Evolutionary conservation across 2,888 invertebrate genomes (phyloP).

Genomic region (Drosophila paranaensis): DNA sequence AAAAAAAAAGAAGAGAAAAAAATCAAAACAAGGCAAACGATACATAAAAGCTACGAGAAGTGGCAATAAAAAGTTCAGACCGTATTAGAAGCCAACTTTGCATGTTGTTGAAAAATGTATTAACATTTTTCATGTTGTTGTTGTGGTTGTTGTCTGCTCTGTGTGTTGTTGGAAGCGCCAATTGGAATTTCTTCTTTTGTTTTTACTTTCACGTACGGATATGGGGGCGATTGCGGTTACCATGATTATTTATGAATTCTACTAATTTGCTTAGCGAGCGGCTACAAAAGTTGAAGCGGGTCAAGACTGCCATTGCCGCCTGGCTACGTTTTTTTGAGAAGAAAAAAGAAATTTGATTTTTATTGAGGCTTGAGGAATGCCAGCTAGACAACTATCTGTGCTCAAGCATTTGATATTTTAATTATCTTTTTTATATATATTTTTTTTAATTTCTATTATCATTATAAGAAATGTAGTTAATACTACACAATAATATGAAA

Average conservation of each 20-base stretch:
- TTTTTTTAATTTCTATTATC: neutral
- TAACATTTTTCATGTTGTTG: conserved; percentile 47
- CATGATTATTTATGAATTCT: conserved; percentile 66
- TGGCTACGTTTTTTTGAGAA: conserved; percentile 23
- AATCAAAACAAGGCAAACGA: conserved; percentile 31
- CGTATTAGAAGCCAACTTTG: conserved; percentile 78
- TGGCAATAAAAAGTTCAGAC: conserved; percentile 72
- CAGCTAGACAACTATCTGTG: conserved; percentile 9
- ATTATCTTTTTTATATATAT: no score
- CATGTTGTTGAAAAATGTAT: conserved; percentile 66
- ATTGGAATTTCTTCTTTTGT: conserved; percentile 70
- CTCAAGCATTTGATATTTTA: neutral
- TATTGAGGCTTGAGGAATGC: conserved; percentile 41
- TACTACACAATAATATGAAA: no score
- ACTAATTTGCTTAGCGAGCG: conserved; percentile 72
- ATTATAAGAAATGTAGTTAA: no score
- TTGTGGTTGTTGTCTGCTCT: conserved; percentile 14
- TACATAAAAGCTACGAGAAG: conserved; percentile 56
- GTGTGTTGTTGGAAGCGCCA: conserved; percentile 44
- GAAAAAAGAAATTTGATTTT: conserved; percentile 61
- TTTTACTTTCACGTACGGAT: conserved; percentile 72
- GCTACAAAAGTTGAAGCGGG: conserved; percentile 57
- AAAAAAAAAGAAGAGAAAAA: conserved; percentile 24
- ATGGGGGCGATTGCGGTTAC: conserved; percentile 55
- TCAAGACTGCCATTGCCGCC: conserved; percentile 49